Conservation (phyloP, 2,888 invertebrate species). For the Omphaloscelis lunosa region DNA sequence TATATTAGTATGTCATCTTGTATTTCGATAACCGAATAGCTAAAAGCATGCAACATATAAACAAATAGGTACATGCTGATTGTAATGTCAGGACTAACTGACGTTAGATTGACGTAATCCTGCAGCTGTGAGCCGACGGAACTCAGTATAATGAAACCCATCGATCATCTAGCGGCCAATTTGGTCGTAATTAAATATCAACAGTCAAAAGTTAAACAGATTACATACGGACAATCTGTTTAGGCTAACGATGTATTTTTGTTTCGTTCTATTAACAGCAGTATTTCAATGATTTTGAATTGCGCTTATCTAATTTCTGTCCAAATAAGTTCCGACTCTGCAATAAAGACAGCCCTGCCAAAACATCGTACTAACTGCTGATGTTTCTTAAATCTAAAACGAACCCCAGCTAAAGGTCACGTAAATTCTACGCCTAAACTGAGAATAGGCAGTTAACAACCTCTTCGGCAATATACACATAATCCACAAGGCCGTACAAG, state of each 20-base stretch:
- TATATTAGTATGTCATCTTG: background rate
- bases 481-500: slow-evolving; percentile 22
- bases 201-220: slow-evolving; percentile 18
- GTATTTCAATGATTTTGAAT: background rate
- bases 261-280: background rate
- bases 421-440: slow-evolving; percentile 22
- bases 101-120: slow-evolving; percentile 44
- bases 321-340: background rate
- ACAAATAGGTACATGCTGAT: slow-evolving; percentile 1
- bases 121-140: slow-evolving; percentile 14
- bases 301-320: background rate
- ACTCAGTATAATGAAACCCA: slow-evolving; percentile 39
- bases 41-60: background rate
- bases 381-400: slow-evolving; percentile 12
- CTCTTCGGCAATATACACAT: slow-evolving; percentile 49
- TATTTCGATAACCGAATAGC: background rate
- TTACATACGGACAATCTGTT: background rate
- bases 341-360: background rate
- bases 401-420: background rate
- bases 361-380: background rate
- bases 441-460: slow-evolving; percentile 40
- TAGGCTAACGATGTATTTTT: slow-evolving; percentile 3
- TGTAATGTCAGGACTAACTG: slow-evolving; percentile 26
- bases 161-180: slow-evolving; percentile 30
- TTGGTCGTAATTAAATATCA: slow-evolving; percentile 29